Evolutionary conservation across 2,113 vertebrate species (phyloP).

Genomic region (Brachirus orientalis): DNA sequence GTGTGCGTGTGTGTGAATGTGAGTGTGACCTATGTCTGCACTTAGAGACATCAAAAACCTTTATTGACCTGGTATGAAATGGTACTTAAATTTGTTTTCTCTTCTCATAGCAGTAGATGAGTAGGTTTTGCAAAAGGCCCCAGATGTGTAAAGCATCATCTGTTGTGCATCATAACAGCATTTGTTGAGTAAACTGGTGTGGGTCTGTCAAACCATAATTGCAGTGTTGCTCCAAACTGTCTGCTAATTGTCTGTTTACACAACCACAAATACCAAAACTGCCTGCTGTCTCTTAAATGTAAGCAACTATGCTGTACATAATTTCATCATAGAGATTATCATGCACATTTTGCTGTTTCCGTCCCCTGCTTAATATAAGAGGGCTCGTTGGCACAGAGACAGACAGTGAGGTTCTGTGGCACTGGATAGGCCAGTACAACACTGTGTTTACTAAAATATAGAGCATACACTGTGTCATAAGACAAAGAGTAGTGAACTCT

Average conservation of each 20-base stretch:
- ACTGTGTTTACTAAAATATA: too few species aligned
- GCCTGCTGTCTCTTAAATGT: constrained; percentile 4
- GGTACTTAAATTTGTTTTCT: not conserved
- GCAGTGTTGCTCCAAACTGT: not conserved
- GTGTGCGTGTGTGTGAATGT: constrained; percentile 6
- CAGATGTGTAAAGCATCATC: not conserved
- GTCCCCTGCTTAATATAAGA: not conserved
- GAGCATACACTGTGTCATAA: not conserved
- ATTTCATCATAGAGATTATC: not conserved
- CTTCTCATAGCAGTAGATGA: not conserved
- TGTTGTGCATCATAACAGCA: constrained; percentile 1
- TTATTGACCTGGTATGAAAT: constrained; percentile 4
- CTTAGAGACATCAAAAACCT: not conserved
- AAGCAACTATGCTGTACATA: not conserved
- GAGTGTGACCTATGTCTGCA: not conserved
- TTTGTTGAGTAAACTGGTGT: constrained; percentile 3
- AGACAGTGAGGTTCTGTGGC: not conserved
- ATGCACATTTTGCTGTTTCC: not conserved
- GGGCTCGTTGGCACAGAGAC: not conserved
- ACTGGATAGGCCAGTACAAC: too few species aligned
- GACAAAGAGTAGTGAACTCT: too few species aligned
- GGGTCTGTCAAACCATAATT: constrained; percentile 15
- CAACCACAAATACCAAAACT: constrained; percentile 4
- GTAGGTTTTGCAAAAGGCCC: not conserved
- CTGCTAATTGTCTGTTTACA: not conserved